These are phyloP conservation scores for Intellagama lesueurii DNA, from an alignment of 2,797 vertebrate genomes.

Conservation along the genomic window DNA sequence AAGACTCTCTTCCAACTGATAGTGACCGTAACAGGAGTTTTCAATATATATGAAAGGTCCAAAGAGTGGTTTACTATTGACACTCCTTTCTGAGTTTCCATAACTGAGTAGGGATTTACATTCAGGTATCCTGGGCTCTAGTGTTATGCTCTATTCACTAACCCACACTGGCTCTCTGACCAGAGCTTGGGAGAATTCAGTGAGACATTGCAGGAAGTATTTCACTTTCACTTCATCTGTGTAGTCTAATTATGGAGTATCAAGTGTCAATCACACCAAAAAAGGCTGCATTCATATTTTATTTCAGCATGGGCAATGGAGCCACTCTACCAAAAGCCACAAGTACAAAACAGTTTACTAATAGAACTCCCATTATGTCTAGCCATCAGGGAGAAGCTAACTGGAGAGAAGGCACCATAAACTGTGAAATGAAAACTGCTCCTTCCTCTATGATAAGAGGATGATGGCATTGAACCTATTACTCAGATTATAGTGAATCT, in stretches of 20 bases:
- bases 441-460: constrained; percentile 55
- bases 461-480: constrained; percentile 60
- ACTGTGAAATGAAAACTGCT: constrained; percentile 57
- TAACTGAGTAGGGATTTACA: too few relatives aligned
- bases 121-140: too few relatives aligned
- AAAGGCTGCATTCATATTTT: constrained; percentile 8
- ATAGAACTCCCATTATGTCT: constrained; percentile 19
- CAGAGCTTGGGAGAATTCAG: neutral
- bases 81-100: too few relatives aligned
- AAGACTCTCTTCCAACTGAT: too few relatives aligned
- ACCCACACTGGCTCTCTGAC: too few relatives aligned
- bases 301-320: neutral
- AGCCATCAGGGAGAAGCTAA: constrained; percentile 49
- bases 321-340: neutral
- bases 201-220: neutral
- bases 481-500: constrained; percentile 62
- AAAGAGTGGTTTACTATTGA: too few relatives aligned
- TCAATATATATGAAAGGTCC: too few relatives aligned
- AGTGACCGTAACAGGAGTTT: too few relatives aligned
- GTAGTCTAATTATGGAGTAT: neutral
- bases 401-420: constrained; percentile 40
- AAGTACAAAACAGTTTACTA: constrained; percentile 2
- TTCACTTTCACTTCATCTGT: constrained; percentile 23
- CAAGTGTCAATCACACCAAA: neutral
- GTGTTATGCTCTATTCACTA: too few relatives aligned